Conservation (phyloP, 2,888 invertebrate species). For the Caenorhabditis sulstoni region DNA sequence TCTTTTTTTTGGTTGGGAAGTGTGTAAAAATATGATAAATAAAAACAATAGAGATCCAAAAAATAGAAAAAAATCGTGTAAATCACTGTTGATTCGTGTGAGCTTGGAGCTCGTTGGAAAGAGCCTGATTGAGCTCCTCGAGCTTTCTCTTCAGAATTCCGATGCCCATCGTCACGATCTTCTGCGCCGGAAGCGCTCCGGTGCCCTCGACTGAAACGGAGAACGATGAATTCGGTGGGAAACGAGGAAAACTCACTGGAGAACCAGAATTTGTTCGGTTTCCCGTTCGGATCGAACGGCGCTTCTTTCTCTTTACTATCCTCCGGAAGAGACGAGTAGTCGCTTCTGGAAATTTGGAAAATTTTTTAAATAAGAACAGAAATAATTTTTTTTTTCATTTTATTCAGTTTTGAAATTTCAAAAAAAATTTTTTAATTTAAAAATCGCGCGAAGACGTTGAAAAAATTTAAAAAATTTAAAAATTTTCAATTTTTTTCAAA, state of each 20-base stretch:
- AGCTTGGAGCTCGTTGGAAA: constrained; percentile 40
- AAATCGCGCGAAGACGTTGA: not conserved
- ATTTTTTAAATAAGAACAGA: not conserved
- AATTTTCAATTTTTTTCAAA: no score
- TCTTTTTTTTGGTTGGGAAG: no score
- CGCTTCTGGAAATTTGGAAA: constrained; percentile 34
- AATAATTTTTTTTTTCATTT: no score
- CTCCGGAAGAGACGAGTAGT: constrained; percentile 45
- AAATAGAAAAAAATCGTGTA: constrained; percentile 17
- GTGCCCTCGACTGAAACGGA: constrained; percentile 90
- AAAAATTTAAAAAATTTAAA: no score
- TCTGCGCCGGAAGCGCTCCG: constrained; percentile 95
- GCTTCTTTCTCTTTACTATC: constrained; percentile 86
- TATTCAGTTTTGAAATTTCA: no score
- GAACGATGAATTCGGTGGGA: not conserved
- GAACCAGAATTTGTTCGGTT: constrained; percentile 96
- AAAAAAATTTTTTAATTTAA: no score
- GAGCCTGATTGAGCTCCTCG: constrained; percentile 88
- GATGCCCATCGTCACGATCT: constrained; percentile 95
- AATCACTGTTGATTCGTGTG: constrained; percentile 42
- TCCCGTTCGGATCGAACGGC: constrained; percentile 93
- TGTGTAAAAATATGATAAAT: no score
- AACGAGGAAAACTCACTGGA: constrained; percentile 49
- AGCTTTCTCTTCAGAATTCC: constrained; percentile 94
- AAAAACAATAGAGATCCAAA: not conserved